Conservation (phyloP, 2,888 invertebrate species). For the Agapostemon virescens region DNA sequence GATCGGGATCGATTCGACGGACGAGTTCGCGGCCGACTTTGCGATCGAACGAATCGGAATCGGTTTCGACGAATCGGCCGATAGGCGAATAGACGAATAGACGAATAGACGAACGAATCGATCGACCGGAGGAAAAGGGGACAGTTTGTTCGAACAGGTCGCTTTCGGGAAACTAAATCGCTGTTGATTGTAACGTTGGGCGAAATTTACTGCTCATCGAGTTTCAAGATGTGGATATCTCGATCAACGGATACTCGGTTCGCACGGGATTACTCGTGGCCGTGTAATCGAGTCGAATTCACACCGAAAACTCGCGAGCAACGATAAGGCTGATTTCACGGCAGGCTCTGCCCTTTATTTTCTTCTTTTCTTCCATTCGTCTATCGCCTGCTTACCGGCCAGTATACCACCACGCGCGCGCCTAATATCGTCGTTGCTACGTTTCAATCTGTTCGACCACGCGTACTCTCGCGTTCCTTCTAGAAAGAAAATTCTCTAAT, state of each 20-base stretch:
- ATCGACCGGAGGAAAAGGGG: slow-evolving; percentile 25
- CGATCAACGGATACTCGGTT: slow-evolving; percentile 70
- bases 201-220: slow-evolving; percentile 63
- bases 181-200: slow-evolving; percentile 66
- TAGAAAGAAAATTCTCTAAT: not conserved
- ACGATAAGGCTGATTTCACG: slow-evolving; percentile 63
- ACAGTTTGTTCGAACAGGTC: slow-evolving; percentile 33
- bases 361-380: slow-evolving; percentile 12
- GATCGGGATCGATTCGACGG: too few species aligned
- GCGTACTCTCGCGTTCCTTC: not conserved
- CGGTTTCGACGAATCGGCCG: not conserved
- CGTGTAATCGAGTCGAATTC: slow-evolving; percentile 69
- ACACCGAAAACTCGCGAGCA: slow-evolving; percentile 65
- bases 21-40: not conserved
- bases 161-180: slow-evolving; percentile 62
- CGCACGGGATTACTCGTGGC: slow-evolving; percentile 66
- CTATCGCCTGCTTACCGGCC: slow-evolving; percentile 36
- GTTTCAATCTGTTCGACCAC: too few species aligned
- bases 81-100: not conserved
- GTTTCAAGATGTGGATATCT: slow-evolving; percentile 68
- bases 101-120: not conserved
- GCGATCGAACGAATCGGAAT: not conserved
- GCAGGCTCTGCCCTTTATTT: slow-evolving; percentile 3
- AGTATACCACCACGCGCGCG: too few species aligned
- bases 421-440: too few species aligned